phyloP scores from a whole-genome alignment of 2,797 vertebrate species.

The Schizopygopsis malacanthus region DNA sequence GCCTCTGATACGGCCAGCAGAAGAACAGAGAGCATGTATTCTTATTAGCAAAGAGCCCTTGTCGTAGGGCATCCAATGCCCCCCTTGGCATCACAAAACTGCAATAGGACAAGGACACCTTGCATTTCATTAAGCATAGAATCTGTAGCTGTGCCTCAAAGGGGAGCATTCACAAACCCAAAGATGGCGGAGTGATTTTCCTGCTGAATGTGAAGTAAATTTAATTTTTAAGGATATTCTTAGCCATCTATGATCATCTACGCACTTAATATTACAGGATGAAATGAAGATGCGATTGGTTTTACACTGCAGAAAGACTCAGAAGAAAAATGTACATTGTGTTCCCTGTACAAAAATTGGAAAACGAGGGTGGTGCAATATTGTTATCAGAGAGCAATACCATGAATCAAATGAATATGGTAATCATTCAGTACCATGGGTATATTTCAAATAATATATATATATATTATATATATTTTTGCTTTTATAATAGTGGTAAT shows the following conservation, averaged over 20 bases:
- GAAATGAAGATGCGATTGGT: slow-evolving; percentile 4
- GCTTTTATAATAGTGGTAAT: not conserved
- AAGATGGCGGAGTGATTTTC: not conserved
- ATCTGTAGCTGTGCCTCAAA: slow-evolving; percentile 18
- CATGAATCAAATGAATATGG: not conserved
- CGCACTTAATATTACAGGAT: not conserved
- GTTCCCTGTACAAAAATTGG: not conserved
- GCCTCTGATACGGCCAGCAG: slow-evolving; percentile 13
- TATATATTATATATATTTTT: not conserved
- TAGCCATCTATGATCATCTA: not conserved
- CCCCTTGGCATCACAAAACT: slow-evolving; percentile 29
- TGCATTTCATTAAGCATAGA: slow-evolving; percentile 29
- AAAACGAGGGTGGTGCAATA: not conserved
- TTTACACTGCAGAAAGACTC: not conserved
- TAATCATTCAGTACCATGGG: not conserved
- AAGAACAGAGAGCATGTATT: slow-evolving; percentile 17
- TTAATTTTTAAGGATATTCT: slow-evolving; percentile 17
- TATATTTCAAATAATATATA: not conserved
- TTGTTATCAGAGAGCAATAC: not conserved
- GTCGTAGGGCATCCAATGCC: slow-evolving; percentile 4
- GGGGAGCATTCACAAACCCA: not conserved
- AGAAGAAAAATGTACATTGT: not conserved
- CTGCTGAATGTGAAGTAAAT: not conserved
- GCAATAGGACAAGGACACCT: slow-evolving; percentile 44
- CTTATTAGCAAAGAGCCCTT: slow-evolving; percentile 42